Evolutionary conservation across 2,113 vertebrate genomes (phyloP).

Genomic region (Psammodynastes pulverulentus): DNA sequence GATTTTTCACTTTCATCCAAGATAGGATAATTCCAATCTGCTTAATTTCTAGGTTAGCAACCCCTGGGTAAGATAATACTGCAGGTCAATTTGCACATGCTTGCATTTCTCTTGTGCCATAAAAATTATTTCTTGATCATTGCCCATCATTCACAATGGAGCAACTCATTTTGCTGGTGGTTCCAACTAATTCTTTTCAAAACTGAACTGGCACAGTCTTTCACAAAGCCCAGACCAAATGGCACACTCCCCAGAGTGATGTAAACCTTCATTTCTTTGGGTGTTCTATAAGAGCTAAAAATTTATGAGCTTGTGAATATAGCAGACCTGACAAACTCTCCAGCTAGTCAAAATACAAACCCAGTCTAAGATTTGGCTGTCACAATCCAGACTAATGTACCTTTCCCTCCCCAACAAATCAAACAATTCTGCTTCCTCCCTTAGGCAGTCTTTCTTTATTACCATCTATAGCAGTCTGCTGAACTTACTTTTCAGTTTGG

Average conservation of each 20-base stretch:
- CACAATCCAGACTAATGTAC: conserved; percentile 52
- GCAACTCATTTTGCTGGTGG: background rate
- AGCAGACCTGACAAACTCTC: conserved; percentile 36
- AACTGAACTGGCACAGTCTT: background rate
- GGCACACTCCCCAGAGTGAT: conserved; percentile 17
- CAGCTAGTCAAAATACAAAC: conserved; percentile 43
- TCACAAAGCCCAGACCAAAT: conserved; percentile 19
- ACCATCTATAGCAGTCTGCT: conserved; percentile 58
- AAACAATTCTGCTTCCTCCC: conserved; percentile 39
- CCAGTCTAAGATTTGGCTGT: conserved; percentile 41
- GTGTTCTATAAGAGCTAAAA: conserved; percentile 42
- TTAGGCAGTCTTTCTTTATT: conserved; percentile 63
- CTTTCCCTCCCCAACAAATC: conserved; percentile 57
- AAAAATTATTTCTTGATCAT: background rate
- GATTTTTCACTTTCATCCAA: background rate
- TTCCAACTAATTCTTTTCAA: conserved; percentile 21
- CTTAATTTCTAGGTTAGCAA: background rate
- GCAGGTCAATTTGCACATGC: background rate
- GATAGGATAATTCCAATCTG: background rate
- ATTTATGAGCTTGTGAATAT: conserved; percentile 58
- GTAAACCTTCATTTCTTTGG: conserved; percentile 25
- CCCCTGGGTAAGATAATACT: background rate
- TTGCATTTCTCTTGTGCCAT: background rate
- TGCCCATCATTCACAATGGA: conserved; percentile 19
- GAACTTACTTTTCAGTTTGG: conserved; percentile 49